Evolutionary conservation across 1,140 invertebrate species (phyloP).

Genomic region (Holotrichia oblita): DNA sequence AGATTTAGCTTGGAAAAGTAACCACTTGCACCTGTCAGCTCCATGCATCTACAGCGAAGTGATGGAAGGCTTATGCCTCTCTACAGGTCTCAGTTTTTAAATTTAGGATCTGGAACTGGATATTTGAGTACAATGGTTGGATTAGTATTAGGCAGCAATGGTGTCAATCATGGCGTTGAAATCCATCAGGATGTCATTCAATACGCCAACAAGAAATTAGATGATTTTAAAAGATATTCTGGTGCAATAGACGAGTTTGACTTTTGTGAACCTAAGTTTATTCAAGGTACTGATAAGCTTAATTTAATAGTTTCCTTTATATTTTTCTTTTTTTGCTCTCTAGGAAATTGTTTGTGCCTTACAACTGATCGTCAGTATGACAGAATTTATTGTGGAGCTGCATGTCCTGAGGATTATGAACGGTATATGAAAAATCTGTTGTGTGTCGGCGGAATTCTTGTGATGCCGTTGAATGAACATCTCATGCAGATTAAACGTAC

Average conservation of each 20-base stretch:
- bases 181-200: conserved; percentile 79
- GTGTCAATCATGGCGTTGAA: conserved; percentile 89
- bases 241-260: no score
- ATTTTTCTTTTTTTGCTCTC: conserved; percentile 47
- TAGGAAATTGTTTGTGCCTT: conserved; percentile 84
- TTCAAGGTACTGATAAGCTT: conserved; percentile 74
- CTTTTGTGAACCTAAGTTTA: no score
- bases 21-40: conserved; percentile 85
- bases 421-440: conserved; percentile 83
- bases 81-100: conserved; percentile 82
- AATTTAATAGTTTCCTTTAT: not conserved
- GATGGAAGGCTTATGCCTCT: conserved; percentile 82
- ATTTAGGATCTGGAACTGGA: conserved; percentile 90
- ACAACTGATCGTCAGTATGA: no score
- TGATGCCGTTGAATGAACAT: conserved; percentile 85
- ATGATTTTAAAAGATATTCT: conserved; percentile 88
- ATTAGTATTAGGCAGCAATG: conserved; percentile 81
- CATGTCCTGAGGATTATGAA: no score
- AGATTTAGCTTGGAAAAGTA: conserved; percentile 86
- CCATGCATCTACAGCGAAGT: conserved; percentile 92
- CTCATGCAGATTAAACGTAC: conserved; percentile 76
- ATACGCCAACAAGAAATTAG: conserved; percentile 78
- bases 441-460: conserved; percentile 83
- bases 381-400: no score
- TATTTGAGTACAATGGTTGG: no score